Evolutionary conservation across 2,888 invertebrate genomes (phyloP).

Genomic region (Apeira syringaria): DNA sequence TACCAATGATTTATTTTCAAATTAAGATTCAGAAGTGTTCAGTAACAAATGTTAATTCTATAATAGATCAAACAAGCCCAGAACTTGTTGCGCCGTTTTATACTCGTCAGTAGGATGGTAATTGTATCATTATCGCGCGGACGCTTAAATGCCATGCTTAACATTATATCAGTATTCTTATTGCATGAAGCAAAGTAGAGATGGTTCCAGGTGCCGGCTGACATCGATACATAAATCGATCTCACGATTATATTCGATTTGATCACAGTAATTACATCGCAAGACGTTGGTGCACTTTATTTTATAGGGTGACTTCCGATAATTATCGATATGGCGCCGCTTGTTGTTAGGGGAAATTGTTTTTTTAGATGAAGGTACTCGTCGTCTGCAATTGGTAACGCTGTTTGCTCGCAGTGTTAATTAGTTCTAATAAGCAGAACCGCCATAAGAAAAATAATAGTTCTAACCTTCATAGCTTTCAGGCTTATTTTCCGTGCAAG

Average conservation of each 20-base stretch:
- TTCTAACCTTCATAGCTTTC: slow-evolving; percentile 28
- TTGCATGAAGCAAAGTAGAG: slow-evolving; percentile 22
- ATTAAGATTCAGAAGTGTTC: no score
- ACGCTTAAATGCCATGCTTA: slow-evolving; percentile 42
- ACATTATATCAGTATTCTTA: slow-evolving; percentile 29
- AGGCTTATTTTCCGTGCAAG: slow-evolving; percentile 22
- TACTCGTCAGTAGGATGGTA: slow-evolving; percentile 43
- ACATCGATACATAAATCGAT: slow-evolving; percentile 72
- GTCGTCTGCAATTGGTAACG: slow-evolving; percentile 38
- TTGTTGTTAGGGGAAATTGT: slow-evolving; percentile 59
- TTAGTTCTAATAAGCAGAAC: slow-evolving; percentile 34
- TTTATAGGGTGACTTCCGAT: slow-evolving; percentile 58
- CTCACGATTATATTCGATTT: slow-evolving; percentile 61
- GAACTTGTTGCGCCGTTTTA: slow-evolving; percentile 25
- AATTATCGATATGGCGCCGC: slow-evolving; percentile 50
- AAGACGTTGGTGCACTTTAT: slow-evolving; percentile 56
- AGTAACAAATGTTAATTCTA: slow-evolving; percentile 27
- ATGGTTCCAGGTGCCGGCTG: slow-evolving; percentile 49
- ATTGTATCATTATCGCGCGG: slow-evolving; percentile 59
- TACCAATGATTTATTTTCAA: no score
- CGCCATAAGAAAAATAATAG: slow-evolving; percentile 32
- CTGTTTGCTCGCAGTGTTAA: slow-evolving; percentile 45
- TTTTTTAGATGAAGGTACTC: slow-evolving; percentile 52
- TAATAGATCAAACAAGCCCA: slow-evolving; percentile 28
- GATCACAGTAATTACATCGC: slow-evolving; percentile 62